Conservation (phyloP, 2,113 vertebrate species). For the Phodopus roborovskii region DNA sequence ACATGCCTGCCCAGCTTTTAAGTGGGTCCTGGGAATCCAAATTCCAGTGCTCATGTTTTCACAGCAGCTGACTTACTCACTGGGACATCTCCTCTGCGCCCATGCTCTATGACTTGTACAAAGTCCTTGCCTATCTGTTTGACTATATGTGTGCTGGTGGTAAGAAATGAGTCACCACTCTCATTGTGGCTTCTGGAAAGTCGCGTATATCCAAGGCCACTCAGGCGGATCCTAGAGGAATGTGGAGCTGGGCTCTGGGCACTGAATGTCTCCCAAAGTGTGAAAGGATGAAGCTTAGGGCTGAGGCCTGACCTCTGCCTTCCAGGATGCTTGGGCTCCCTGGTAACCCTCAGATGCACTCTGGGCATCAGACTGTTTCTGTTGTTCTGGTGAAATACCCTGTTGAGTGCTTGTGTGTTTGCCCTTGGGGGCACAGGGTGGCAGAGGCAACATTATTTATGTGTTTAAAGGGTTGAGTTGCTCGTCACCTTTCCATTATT, state of each 20-base stretch:
- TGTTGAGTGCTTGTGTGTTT: background rate
- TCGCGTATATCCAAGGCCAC: background rate
- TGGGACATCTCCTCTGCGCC: background rate
- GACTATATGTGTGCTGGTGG: background rate
- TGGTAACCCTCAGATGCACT: background rate
- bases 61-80: background rate
- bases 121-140: background rate
- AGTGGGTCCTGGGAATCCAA: background rate
- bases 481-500: background rate
- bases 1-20: background rate
- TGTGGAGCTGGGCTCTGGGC: accelerated
- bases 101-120: background rate
- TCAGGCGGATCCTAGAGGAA: background rate
- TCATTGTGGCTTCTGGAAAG: background rate
- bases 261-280: background rate
- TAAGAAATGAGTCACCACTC: background rate
- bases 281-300: background rate
- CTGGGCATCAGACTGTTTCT: background rate
- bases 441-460: background rate
- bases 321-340: background rate
- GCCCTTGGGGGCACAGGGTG: background rate
- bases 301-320: background rate
- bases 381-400: conserved; percentile 26
- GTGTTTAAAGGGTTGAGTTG: conserved; percentile 20
- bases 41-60: background rate